Percentiles rank a stretch among this genome's conserved stretches.
phyloP scores from a whole-genome alignment of 2,113 vertebrate genomes.

The Engraulis encrasicolus region DNA sequence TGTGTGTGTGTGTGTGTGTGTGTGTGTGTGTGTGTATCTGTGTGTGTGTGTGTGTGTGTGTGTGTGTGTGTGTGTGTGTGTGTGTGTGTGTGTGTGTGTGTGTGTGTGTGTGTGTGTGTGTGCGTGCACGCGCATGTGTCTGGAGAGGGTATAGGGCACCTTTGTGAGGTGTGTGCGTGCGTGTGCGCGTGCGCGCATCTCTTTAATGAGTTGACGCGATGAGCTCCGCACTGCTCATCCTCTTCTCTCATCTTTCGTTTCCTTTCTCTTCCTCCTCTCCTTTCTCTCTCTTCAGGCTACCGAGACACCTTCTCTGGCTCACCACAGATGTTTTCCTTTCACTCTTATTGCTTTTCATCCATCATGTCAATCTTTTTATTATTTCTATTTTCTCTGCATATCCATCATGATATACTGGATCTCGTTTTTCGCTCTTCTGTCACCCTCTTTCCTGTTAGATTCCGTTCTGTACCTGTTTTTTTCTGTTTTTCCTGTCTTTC shows the following conservation, averaged over 20 bases:
- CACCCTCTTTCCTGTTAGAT: not conserved
- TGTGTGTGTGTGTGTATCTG: too few species aligned
- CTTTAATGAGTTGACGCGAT: slow-evolving; percentile 27
- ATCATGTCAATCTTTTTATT: not conserved
- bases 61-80: not conserved
- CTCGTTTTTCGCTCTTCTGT: not conserved
- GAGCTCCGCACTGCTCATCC: slow-evolving; percentile 23
- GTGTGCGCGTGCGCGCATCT: slow-evolving; percentile 6
- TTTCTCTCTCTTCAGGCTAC: not conserved
- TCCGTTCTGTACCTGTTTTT: not conserved
- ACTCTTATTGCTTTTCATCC: not conserved
- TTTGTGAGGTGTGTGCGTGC: not conserved
- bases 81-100: not conserved
- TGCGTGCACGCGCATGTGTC: too few species aligned
- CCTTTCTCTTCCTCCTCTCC: not conserved
- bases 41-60: too few species aligned
- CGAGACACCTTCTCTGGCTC: not conserved
- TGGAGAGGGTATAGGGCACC: not conserved
- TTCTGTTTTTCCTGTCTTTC: not conserved
- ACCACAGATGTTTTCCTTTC: not conserved
- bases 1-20: too few species aligned
- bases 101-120: not conserved
- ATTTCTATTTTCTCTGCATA: not conserved
- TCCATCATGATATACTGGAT: not conserved
- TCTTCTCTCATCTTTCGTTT: slow-evolving; percentile 14